phyloP scores from a whole-genome alignment of 2,888 invertebrate species.

The Megalurothrips usitatus region DNA sequence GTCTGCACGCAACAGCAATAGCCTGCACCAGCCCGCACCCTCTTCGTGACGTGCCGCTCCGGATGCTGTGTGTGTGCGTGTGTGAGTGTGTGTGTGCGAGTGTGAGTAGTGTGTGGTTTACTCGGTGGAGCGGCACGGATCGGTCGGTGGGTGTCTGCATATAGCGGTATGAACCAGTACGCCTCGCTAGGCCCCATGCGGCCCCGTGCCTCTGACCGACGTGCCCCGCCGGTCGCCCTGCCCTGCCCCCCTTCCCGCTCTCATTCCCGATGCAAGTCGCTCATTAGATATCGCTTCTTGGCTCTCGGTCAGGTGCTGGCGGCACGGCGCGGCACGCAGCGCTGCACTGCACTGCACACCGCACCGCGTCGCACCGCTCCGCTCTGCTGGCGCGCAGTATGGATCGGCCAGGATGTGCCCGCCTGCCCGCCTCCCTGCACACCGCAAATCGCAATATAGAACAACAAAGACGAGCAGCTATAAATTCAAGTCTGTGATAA shows the following conservation, averaged over 20 bases:
- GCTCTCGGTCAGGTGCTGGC: not conserved
- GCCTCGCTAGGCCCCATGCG: not conserved
- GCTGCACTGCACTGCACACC: not conserved
- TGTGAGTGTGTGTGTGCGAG: too few relatives aligned
- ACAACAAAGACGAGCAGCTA: too few relatives aligned
- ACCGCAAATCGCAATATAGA: not conserved
- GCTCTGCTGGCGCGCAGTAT: not conserved
- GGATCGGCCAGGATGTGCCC: not conserved
- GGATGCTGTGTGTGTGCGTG: too few relatives aligned
- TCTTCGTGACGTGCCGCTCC: too few relatives aligned
- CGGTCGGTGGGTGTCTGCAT: not conserved
- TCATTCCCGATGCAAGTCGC: not conserved
- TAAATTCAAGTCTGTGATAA: too few relatives aligned
- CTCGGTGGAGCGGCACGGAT: not conserved
- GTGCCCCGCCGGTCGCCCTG: not conserved
- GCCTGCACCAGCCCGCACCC: too few relatives aligned
- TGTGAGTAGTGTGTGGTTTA: not conserved
- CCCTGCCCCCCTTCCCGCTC: not conserved
- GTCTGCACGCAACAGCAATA: too few relatives aligned
- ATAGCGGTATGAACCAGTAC: too few relatives aligned
- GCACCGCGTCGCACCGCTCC: not conserved
- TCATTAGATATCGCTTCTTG: slow-evolving; percentile 15
- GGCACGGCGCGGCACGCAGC: not conserved
- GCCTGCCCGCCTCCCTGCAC: too few relatives aligned
- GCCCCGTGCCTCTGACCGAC: not conserved